Evolutionary conservation across 2,888 invertebrate genomes (phyloP).

Genomic region (Theretra japonica): DNA sequence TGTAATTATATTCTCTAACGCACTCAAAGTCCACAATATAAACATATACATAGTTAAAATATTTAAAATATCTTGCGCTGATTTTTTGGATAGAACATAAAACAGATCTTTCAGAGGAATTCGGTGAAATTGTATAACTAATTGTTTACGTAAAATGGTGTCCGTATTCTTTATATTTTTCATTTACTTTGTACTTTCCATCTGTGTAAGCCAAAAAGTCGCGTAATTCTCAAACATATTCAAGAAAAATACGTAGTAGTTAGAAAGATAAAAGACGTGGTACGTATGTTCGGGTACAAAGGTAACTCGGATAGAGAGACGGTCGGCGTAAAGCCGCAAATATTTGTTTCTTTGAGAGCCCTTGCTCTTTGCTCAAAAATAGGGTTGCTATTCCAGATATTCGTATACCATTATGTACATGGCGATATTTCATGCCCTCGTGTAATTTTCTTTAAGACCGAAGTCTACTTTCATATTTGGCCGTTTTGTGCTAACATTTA

Average conservation of each 20-base stretch:
- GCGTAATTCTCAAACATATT: constrained; percentile 13
- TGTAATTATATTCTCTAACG: too few species aligned
- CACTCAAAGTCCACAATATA: too few species aligned
- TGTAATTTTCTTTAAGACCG: constrained; percentile 32
- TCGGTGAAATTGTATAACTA: too few species aligned
- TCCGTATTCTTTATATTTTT: not conserved
- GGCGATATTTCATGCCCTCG: constrained; percentile 27
- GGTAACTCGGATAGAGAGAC: constrained; percentile 45
- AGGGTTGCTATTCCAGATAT: constrained; percentile 53
- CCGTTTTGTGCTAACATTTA: not conserved
- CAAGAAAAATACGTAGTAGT: constrained; percentile 38
- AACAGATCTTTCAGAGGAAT: too few species aligned
- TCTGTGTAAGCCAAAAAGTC: not conserved
- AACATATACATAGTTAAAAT: too few species aligned
- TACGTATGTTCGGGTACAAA: constrained; percentile 17
- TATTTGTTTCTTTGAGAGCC: constrained; percentile 68
- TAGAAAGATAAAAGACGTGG: constrained; percentile 38
- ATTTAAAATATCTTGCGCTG: too few species aligned
- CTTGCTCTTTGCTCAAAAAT: constrained; percentile 59
- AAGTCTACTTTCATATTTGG: not conserved
- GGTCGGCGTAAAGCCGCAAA: constrained; percentile 63
- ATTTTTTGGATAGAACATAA: too few species aligned
- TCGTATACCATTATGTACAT: constrained; percentile 37
- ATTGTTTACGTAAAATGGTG: too few species aligned
- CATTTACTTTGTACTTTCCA: not conserved